phyloP scores from a whole-genome alignment of 2,888 invertebrate genomes.

The Lasius fuliginosus region DNA sequence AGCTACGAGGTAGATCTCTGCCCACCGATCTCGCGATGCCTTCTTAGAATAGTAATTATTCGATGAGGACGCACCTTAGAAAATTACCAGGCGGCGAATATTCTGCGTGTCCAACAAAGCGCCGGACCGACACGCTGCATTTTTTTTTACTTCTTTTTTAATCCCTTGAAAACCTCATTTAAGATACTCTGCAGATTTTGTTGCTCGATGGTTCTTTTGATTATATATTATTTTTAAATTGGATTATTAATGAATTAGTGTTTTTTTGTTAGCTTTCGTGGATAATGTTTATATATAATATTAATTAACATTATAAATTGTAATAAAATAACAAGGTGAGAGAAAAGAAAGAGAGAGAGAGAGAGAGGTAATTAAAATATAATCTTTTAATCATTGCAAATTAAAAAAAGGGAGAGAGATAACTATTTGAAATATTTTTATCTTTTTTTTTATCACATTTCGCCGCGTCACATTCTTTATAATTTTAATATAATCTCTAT shows the following conservation, averaged over 20 bases:
- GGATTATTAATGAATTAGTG: not conserved
- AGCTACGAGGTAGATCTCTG: conserved; percentile 57
- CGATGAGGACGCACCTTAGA: conserved; percentile 73
- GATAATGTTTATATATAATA: not conserved
- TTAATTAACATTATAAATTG: not conserved
- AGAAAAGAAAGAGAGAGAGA: not conserved
- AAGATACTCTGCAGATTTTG: not conserved
- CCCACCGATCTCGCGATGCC: conserved; percentile 54
- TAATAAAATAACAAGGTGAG: not conserved
- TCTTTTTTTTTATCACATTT: not conserved
- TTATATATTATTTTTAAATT: not conserved
- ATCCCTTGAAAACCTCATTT: not conserved
- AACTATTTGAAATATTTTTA: conserved; percentile 2
- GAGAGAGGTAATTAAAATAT: not conserved
- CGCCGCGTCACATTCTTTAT: not conserved
- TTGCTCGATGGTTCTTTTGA: not conserved
- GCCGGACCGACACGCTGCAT: not conserved
- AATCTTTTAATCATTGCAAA: not conserved
- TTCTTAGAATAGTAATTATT: conserved; percentile 80
- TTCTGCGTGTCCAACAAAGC: conserved; percentile 22
- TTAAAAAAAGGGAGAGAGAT: not conserved
- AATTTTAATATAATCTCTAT: not conserved
- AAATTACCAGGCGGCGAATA: conserved; percentile 75
- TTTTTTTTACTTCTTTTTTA: conserved; percentile 2
- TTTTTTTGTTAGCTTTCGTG: not conserved